A percentile compares a stretch with the other conserved stretches of the same genome.
phyloP scores from a whole-genome alignment of 2,113 vertebrate species.

The Ptyas mucosa region DNA sequence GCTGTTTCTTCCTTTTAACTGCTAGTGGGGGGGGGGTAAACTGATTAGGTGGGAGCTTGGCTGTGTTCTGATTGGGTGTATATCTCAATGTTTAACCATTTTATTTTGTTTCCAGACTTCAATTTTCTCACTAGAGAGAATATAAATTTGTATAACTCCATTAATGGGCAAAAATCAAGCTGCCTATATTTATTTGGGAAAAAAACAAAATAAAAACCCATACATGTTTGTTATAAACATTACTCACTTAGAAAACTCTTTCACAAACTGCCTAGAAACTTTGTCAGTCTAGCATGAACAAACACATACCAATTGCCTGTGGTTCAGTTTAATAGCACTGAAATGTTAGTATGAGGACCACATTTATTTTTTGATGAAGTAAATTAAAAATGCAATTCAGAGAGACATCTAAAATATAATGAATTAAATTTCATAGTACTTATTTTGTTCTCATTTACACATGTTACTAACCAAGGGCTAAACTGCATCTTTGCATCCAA shows the following conservation, averaged over 20 bases:
- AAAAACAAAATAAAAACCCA: not conserved
- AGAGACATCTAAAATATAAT: not conserved
- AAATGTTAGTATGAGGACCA: not conserved
- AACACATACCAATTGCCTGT: not conserved
- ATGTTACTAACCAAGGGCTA: not conserved
- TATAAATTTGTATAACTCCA: slow-evolving; percentile 3
- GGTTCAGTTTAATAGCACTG: not conserved
- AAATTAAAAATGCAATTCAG: slow-evolving; percentile 34
- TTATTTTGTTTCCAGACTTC: slow-evolving; percentile 13
- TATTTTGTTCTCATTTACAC: not conserved
- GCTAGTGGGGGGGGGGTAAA: no score
- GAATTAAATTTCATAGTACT: not conserved
- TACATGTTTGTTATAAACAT: slow-evolving; percentile 7
- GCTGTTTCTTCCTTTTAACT: no score
- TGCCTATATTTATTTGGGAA: slow-evolving; percentile 16
- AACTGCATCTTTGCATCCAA: not conserved
- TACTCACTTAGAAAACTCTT: slow-evolving; percentile 21
- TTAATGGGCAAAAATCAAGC: slow-evolving; percentile 34
- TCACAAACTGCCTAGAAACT: slow-evolving; percentile 27
- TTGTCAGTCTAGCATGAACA: slow-evolving; percentile 19
- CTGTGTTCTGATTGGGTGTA: no score
- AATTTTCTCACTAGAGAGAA: slow-evolving; percentile 33
- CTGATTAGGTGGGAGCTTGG: no score
- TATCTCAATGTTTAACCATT: not conserved
- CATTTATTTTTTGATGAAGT: slow-evolving; percentile 1